phyloP scores from a whole-genome alignment of 2,113 vertebrate species.

The Phodopus roborovskii region DNA sequence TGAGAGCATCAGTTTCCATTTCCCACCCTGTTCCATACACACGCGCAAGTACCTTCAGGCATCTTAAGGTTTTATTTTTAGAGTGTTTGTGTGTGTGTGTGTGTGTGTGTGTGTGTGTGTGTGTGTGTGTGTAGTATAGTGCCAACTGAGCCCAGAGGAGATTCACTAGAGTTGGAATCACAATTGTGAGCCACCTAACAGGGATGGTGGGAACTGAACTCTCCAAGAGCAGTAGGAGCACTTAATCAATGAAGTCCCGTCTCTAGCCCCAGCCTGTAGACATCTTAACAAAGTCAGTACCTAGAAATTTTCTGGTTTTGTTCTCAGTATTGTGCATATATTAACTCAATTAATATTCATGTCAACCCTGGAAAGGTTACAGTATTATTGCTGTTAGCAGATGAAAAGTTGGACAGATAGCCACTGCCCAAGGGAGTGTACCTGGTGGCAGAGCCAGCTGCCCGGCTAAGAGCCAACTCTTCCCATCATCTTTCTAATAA shows the following conservation, averaged over 20 bases:
- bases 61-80: neutral
- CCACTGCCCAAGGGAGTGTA: neutral
- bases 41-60: no score
- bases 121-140: neutral
- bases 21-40: neutral
- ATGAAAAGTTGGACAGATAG: neutral
- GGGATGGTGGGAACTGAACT: neutral
- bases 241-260: neutral
- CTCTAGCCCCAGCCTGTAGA: neutral
- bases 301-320: neutral
- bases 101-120: neutral
- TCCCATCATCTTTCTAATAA: neutral
- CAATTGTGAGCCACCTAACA: no score
- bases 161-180: neutral
- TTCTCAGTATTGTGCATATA: conserved; percentile 14
- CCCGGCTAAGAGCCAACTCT: neutral
- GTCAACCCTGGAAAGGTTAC: neutral
- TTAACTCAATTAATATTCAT: neutral
- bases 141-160: neutral
- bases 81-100: neutral
- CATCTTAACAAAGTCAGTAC: neutral
- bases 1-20: neutral
- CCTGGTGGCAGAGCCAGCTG: neutral
- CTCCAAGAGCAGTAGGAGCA: no score
- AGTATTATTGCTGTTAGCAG: neutral